phyloP scores from a whole-genome alignment of 64 coral and sea anemone species.

The Actinia tenebrosa region DNA sequence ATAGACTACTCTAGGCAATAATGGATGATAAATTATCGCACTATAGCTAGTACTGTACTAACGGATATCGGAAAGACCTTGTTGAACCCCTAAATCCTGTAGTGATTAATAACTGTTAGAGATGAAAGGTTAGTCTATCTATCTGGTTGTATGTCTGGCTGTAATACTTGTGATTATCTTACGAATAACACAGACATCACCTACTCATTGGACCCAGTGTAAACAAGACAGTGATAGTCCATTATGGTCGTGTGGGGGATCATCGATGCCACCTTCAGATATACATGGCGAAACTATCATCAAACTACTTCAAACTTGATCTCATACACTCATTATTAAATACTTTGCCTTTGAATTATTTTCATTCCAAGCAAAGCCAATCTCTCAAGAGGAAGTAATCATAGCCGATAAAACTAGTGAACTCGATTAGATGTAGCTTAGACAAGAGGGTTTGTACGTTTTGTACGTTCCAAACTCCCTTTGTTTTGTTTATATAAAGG shows the following conservation, averaged over 20 bases:
- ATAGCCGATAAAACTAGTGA: not conserved
- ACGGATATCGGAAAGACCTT: not conserved
- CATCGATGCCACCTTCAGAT: not conserved
- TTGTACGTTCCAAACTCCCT: constrained; percentile 3
- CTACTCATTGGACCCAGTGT: not conserved
- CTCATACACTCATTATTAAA: not conserved
- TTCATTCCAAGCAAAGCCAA: constrained; percentile 12
- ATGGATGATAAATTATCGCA: no score
- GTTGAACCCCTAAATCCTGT: not conserved
- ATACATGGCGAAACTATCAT: not conserved
- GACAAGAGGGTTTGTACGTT: not conserved
- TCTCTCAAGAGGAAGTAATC: not conserved
- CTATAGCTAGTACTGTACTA: not conserved
- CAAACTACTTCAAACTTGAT: not conserved
- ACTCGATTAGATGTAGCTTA: not conserved
- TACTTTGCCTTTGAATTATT: not conserved
- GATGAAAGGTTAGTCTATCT: not conserved
- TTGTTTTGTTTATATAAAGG: not conserved
- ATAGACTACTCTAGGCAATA: not conserved
- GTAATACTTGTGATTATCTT: not conserved
- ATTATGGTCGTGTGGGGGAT: not conserved
- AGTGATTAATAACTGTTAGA: not conserved
- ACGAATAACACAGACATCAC: not conserved
- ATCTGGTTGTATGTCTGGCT: not conserved
- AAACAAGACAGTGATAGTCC: not conserved